Evolutionary conservation across 2,797 vertebrate genomes (phyloP).

Genomic region (Lacerta viridis): DNA sequence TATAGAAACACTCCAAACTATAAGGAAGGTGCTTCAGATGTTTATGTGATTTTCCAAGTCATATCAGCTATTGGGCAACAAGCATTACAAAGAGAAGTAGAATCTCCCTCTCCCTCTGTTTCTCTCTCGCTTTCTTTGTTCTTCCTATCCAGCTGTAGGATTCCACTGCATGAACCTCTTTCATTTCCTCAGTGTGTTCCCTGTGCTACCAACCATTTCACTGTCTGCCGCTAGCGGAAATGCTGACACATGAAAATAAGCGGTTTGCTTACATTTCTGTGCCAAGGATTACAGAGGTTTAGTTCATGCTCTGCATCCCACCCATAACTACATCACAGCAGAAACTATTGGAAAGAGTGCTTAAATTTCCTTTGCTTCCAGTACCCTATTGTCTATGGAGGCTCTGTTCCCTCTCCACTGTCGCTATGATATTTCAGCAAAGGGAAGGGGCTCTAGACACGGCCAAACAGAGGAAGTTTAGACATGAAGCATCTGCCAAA

Average conservation of each 20-base stretch:
- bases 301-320: background rate
- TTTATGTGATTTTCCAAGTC: background rate
- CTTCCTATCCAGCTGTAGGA: background rate
- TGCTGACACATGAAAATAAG: background rate
- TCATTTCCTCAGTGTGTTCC: background rate
- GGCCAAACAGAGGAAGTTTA: background rate
- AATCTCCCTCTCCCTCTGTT: background rate
- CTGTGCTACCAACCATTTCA: background rate
- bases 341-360: background rate
- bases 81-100: background rate
- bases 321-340: background rate
- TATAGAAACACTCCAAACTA: background rate
- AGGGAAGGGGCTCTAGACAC: background rate
- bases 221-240: background rate
- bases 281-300: conserved; percentile 16
- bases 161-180: background rate
- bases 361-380: conserved; percentile 4
- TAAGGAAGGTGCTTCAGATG: too few relatives aligned
- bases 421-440: background rate
- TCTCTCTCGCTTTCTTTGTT: background rate
- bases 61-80: background rate
- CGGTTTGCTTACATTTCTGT: background rate
- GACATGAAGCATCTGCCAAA: conserved; percentile 17
- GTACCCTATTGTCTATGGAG: background rate
- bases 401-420: too few relatives aligned